phyloP scores from a whole-genome alignment of 2,797 vertebrate species.

The Pantherophis vulpinus region DNA sequence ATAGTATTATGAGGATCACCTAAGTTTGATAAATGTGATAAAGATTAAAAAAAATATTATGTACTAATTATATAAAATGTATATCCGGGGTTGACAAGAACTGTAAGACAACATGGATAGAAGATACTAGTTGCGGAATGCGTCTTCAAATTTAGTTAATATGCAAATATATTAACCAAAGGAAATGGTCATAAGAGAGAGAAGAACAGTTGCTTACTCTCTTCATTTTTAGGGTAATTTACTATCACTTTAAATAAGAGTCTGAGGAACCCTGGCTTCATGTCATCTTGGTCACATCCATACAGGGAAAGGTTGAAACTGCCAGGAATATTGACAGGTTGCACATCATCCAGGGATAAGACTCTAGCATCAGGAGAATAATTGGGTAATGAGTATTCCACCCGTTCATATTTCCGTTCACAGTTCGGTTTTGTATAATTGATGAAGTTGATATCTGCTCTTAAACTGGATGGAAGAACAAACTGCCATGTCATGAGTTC shows the following conservation, averaged over 20 bases:
- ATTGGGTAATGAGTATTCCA: conserved; percentile 74
- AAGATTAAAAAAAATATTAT: background rate
- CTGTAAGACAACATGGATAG: background rate
- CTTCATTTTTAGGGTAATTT: conserved; percentile 63
- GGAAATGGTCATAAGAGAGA: background rate
- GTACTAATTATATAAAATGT: background rate
- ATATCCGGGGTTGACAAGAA: background rate
- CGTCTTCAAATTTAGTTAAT: background rate
- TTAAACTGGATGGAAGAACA: conserved; percentile 77
- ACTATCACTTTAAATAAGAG: conserved; percentile 69
- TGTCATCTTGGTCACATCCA: conserved; percentile 73
- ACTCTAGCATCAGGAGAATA: conserved; percentile 61
- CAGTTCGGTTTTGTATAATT: conserved; percentile 79
- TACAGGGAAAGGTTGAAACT: conserved; percentile 76
- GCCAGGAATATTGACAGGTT: conserved; percentile 71
- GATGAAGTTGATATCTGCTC: conserved; percentile 78
- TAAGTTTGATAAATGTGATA: too few relatives aligned
- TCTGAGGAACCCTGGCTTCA: conserved; percentile 60
- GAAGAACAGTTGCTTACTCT: conserved; percentile 65
- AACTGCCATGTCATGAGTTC: conserved; percentile 87
- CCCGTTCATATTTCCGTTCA: conserved; percentile 70
- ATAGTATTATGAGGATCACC: too few relatives aligned
- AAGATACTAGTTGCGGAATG: background rate
- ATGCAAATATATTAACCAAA: background rate
- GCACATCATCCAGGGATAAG: conserved; percentile 61